These are phyloP conservation scores for Drosophila micromelanica DNA, from an alignment of 1,140 invertebrate genomes.

Conservation along the genomic window DNA sequence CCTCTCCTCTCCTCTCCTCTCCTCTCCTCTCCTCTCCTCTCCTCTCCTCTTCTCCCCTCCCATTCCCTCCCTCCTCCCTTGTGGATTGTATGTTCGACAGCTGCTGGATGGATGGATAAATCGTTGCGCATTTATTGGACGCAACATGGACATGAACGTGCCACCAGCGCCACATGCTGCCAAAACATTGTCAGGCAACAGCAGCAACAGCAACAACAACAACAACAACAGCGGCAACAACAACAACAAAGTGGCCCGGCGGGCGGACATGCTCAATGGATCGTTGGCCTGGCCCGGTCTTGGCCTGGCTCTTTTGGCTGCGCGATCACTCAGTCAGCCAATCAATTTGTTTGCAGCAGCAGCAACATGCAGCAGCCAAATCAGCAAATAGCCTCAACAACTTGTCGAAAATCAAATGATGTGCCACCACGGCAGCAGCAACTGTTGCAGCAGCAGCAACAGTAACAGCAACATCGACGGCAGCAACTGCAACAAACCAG, in stretches of 20 bases:
- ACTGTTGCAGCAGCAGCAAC: slow-evolving; percentile 19
- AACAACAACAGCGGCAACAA: too few relatives aligned
- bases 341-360: slow-evolving; percentile 70
- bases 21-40: too few relatives aligned
- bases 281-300: background rate
- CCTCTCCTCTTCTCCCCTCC: too few relatives aligned
- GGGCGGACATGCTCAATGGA: slow-evolving; percentile 48
- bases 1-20: background rate
- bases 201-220: slow-evolving; percentile 17
- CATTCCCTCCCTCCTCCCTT: too few relatives aligned
- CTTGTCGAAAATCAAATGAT: slow-evolving; percentile 82
- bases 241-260: slow-evolving; percentile 37
- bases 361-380: slow-evolving; percentile 60
- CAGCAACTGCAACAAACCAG: slow-evolving; percentile 42
- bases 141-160: slow-evolving; percentile 59
- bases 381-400: slow-evolving; percentile 81
- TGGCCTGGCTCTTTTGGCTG: slow-evolving; percentile 11
- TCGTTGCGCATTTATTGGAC: slow-evolving; percentile 64
- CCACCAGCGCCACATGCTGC: slow-evolving; percentile 48
- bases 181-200: slow-evolving; percentile 47
- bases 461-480: background rate
- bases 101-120: slow-evolving; percentile 64
- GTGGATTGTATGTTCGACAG: slow-evolving; percentile 46
- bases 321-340: slow-evolving; percentile 62
- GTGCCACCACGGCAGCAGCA: slow-evolving; percentile 64